Base-by-base conservation (phyloP, 2,797 vertebrate species). In the Anomalospiza imberbis region DNA sequence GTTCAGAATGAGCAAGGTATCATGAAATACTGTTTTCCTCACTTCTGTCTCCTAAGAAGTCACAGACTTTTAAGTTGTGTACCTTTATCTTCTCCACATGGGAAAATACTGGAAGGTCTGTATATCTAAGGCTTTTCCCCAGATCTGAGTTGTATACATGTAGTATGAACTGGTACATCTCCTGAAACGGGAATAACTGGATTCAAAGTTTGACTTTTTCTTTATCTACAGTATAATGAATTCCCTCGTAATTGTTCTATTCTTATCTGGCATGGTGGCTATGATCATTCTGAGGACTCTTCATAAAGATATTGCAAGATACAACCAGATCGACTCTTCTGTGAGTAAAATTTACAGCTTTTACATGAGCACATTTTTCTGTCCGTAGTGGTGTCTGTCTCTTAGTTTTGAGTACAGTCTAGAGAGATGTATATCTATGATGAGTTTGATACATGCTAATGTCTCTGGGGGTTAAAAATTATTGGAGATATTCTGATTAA, bases 231-330 rank as follows among this genome's bases (percentile, higher is more conserved):
- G 99, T 92, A 99, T 99, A 88, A 99, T 99, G 98, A 99, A 99
- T 97, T 99, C 98, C 45, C 97, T 99, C 47, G 98, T 99, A 78
- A 98, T 99, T 75, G 98, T 99, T 87, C 98, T 99, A 61, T 99
- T 99, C 97, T 97, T 99, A 73, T 99, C 98, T 91, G 99, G 98
- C 63, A 99, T 99, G 98, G 98, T 99, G 94, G 98, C 99, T 89
- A 98, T 99, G 98, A 98, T 99, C 83, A 98, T 99, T 97, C 95
- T 99, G 95, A 98, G 98, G 94, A 99, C 98, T 12, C 97, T 99
- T 89, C 98, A 99, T 96, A 99, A 98, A 97, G 99, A 99, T 94
- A 99, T 99, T 94, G 98, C 98, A 92, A 98, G 98, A 98, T 99
- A 99, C 96, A 99, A 99, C 96, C 98, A 99, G 89, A 98, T 99